Evolutionary conservation across 2,113 vertebrate species (phyloP), one percentile per base, ranked within the genome.

Genomic region (Excalfactoria chinensis): DNA sequence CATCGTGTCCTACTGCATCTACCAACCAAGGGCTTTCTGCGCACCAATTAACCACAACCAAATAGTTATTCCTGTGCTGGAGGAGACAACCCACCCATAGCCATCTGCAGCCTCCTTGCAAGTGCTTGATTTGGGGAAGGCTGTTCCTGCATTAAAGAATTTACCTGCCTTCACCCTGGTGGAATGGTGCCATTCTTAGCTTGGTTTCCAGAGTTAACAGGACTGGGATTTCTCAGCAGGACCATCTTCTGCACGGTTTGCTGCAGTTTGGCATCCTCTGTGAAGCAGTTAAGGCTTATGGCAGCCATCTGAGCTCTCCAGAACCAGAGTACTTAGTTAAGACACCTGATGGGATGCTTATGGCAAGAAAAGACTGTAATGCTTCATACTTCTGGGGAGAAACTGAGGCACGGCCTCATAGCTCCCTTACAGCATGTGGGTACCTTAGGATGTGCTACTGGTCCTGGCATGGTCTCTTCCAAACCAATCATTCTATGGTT

Each of bases 91-190:
- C 14, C 58, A 46, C 48, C 17, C 55, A n/a, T 16, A 18, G 0
- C 16, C 4, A 0, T 22, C 0, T 0, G 43, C 1, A 4, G 32
- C 48, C 5, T 68, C 9, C 11, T 7, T 40, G 37, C 37, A 40
- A 40, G 3, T 4, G 5, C n/a, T 22, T 55, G 12, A 49, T 28
- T 70, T 83, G 53, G 68, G 16, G 60, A 53, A 18, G 59, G 22
- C 62, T 62, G 11, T 17, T 58, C 20, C 22, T 62, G 60, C 17
- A 5, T 62, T 40, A 11, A 37, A 37, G 86, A 71, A 41, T 34
- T 87, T 67, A 43, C 53, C 83, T 67, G 79, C 25, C 68, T 80
- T 72, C 62, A 32, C 32, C 13, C 7, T 25, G 34, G 6, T 4
- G 34, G 34, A 20, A 48, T 76, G 75, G 75, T 51, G 49, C 5